Evolutionary conservation across 92 coral and sea anemone genomes (phyloP).

Genomic region (Palythoa heliodiscus): DNA sequence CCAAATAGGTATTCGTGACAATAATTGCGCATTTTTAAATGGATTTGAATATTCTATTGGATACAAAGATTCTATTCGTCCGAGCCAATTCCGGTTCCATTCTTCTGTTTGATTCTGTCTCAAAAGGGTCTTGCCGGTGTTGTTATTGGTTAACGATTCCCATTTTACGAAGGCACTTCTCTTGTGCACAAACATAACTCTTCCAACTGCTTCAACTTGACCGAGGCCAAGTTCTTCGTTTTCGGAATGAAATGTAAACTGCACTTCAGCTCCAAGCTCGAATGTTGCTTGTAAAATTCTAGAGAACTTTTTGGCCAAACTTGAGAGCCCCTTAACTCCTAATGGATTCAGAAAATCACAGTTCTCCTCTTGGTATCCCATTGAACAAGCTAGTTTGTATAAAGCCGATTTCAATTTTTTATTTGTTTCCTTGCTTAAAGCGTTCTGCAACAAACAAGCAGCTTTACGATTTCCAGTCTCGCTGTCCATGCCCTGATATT

Average conservation of each 20-base stretch:
- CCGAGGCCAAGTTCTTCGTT: conserved; percentile 5
- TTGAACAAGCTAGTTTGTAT: background rate
- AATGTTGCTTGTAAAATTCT: background rate
- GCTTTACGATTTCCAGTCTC: conserved; percentile 4
- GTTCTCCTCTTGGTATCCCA: background rate
- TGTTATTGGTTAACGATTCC: background rate
- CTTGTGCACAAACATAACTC: background rate
- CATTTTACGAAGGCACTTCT: background rate
- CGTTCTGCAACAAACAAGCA: background rate
- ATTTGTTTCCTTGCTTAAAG: background rate
- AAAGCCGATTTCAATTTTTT: background rate
- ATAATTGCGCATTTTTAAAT: background rate
- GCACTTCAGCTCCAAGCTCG: background rate
- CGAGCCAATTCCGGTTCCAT: background rate
- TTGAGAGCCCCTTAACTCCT: background rate
- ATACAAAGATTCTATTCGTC: background rate
- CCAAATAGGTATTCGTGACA: conserved; percentile 1
- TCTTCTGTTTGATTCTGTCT: background rate
- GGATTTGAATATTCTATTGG: background rate
- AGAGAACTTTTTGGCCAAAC: background rate
- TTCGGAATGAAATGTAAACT: background rate
- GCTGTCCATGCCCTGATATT: conserved; percentile 5
- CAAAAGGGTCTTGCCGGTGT: background rate
- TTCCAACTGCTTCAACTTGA: conserved; percentile 22
- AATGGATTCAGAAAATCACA: background rate